phyloP scores from a whole-genome alignment of 1,140 invertebrate genomes.

The Aphelinus certus region DNA sequence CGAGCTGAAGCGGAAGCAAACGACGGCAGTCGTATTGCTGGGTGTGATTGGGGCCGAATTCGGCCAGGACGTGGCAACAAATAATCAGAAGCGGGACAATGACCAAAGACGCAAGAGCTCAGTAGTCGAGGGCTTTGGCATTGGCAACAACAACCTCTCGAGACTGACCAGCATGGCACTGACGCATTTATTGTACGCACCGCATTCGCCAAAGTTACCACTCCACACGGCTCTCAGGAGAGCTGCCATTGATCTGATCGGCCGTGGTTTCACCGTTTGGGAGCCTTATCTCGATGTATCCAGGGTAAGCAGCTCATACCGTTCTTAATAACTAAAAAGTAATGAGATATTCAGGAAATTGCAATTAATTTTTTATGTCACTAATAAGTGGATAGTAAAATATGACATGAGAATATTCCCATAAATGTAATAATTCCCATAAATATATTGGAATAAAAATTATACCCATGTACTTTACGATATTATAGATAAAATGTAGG shows the following conservation, averaged over 20 bases:
- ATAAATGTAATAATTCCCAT: no score
- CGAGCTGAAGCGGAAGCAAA: slow-evolving; percentile 93
- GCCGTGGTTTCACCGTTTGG: slow-evolving; percentile 98
- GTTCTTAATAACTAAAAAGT: no score
- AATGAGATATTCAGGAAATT: no score
- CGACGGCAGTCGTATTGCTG: slow-evolving; percentile 94
- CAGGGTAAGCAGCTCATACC: slow-evolving; percentile 64
- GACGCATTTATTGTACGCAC: slow-evolving; percentile 91
- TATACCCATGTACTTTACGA: no score
- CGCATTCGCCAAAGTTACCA: slow-evolving; percentile 82
- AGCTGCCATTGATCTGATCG: slow-evolving; percentile 96
- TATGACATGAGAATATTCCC: no score
- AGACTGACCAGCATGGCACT: slow-evolving; percentile 92
- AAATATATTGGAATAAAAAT: no score
- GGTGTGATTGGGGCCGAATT: slow-evolving; percentile 99
- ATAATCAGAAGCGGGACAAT: slow-evolving; percentile 70
- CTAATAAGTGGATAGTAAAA: no score
- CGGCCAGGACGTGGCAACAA: slow-evolving; percentile 85
- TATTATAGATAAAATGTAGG: no score
- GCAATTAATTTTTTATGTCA: no score
- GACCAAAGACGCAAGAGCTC: slow-evolving; percentile 80
- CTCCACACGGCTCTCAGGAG: slow-evolving; percentile 88
- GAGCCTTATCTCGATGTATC: slow-evolving; percentile 98
- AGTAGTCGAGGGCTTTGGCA: slow-evolving; percentile 89
- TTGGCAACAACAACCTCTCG: slow-evolving; percentile 90